phyloP scores from a whole-genome alignment of 2,797 vertebrate species.

The Halcyon smyrnensis region DNA sequence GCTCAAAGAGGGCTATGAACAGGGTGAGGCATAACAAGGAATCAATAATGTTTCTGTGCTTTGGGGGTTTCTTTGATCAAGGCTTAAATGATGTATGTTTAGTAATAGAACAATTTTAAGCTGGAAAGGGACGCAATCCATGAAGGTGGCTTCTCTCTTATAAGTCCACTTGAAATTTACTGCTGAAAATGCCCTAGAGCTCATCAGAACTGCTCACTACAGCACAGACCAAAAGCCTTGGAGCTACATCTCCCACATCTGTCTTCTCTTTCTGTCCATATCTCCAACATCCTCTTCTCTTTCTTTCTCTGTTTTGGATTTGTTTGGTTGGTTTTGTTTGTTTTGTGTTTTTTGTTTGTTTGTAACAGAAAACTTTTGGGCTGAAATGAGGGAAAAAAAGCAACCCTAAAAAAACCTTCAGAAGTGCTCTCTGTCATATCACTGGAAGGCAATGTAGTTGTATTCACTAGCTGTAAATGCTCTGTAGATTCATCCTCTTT shows the following conservation, averaged over 20 bases:
- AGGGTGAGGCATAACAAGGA: neutral
- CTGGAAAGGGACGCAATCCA: neutral
- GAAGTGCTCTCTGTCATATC: neutral
- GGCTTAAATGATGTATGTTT: neutral
- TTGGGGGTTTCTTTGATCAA: neutral
- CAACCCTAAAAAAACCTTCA: neutral
- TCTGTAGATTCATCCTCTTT: slow-evolving; percentile 37
- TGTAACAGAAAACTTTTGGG: neutral
- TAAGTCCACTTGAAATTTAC: neutral
- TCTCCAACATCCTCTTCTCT: neutral
- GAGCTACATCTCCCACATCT: neutral
- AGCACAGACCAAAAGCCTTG: neutral
- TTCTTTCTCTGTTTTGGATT: neutral
- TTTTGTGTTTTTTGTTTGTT: neutral
- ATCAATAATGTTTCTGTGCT: neutral
- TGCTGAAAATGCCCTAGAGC: neutral
- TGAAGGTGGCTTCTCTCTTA: neutral
- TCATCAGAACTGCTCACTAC: neutral
- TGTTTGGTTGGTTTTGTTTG: neutral
- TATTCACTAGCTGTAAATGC: neutral
- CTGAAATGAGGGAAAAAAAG: neutral
- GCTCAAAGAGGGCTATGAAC: neutral
- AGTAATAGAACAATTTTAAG: neutral
- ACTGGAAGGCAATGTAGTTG: neutral
- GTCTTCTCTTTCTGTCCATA: neutral